A percentile compares a stretch with the other conserved stretches of the same genome.
These are phyloP conservation scores for Gila robusta DNA, from an alignment of 2,797 vertebrate species.

Conservation along the genomic window DNA sequence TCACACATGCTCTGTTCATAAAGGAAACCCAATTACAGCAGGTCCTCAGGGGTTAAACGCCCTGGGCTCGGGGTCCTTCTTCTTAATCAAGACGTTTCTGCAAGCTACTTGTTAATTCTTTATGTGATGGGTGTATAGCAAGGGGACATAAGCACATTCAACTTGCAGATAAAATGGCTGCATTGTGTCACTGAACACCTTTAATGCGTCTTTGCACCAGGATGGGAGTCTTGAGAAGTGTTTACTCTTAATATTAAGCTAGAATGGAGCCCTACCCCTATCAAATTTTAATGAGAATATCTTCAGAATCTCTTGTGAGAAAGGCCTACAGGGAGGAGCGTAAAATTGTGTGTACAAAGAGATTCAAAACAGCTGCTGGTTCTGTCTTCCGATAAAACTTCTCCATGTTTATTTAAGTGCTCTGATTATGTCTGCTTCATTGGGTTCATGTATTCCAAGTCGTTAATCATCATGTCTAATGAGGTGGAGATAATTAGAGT, in stretches of 20 bases:
- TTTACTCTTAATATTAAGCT: conserved; percentile 18
- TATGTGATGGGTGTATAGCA: conserved; percentile 31
- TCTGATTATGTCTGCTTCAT: conserved; percentile 30
- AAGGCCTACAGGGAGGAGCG: conserved; percentile 18
- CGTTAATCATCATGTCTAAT: conserved; percentile 29
- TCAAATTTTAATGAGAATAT: conserved; percentile 49
- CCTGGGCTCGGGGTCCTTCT: conserved; percentile 16
- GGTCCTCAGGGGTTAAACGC: conserved; percentile 52
- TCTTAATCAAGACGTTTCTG: conserved; percentile 47
- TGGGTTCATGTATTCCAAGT: conserved; percentile 18
- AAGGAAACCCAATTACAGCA: conserved; percentile 52
- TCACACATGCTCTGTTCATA: conserved; percentile 43
- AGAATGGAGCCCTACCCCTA: conserved; percentile 11
- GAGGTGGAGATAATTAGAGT: conserved; percentile 28
- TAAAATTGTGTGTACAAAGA: conserved; percentile 23
- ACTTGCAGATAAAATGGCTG: background rate
- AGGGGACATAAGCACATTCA: background rate
- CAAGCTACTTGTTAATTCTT: conserved; percentile 42
- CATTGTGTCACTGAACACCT: background rate
- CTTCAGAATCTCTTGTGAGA: conserved; percentile 26
- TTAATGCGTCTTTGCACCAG: background rate
- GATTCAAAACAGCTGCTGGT: conserved; percentile 26
- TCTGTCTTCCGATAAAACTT: background rate
- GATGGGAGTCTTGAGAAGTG: background rate
- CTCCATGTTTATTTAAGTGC: conserved; percentile 26